Conservation (phyloP, 2,113 vertebrate genomes). For the Dolichallabes microphthalmus region DNA sequence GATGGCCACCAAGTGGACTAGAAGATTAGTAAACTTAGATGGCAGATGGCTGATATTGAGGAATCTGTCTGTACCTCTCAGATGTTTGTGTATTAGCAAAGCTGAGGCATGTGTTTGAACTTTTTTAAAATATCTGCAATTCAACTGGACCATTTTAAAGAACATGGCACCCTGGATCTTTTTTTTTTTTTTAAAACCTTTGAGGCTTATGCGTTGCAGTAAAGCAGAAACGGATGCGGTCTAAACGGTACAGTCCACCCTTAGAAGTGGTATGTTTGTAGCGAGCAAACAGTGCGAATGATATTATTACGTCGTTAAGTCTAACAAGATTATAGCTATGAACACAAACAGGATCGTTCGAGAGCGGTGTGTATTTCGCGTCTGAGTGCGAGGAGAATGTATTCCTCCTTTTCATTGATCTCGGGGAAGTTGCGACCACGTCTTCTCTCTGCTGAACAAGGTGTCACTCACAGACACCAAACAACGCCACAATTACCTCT, state of each 20-base stretch:
- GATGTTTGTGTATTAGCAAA: background rate
- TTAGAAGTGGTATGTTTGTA: background rate
- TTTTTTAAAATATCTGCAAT: background rate
- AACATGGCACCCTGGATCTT: too few relatives aligned
- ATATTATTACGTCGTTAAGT: background rate
- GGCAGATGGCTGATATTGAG: background rate
- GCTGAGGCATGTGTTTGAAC: background rate
- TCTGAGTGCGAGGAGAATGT: background rate
- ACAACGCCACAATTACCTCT: slow-evolving; percentile 45
- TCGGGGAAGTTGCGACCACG: slow-evolving; percentile 19
- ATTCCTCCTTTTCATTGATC: slow-evolving; percentile 40
- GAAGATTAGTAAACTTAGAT: background rate
- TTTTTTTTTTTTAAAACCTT: background rate
- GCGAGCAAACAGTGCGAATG: background rate
- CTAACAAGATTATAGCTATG: background rate
- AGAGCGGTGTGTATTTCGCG: slow-evolving; percentile 18
- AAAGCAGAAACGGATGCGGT: too few relatives aligned
- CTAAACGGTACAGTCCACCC: background rate
- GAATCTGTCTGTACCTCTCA: background rate
- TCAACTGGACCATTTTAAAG: background rate
- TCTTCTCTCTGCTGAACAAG: slow-evolving; percentile 37
- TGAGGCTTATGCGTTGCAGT: background rate
- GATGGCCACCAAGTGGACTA: background rate
- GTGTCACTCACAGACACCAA: slow-evolving; percentile 46
- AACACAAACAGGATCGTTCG: background rate